Percentiles rank a stretch among this genome's conserved stretches.
These are phyloP conservation scores for Drosophila orosa DNA, from an alignment of 1,140 invertebrate genomes.

Conservation along the genomic window DNA sequence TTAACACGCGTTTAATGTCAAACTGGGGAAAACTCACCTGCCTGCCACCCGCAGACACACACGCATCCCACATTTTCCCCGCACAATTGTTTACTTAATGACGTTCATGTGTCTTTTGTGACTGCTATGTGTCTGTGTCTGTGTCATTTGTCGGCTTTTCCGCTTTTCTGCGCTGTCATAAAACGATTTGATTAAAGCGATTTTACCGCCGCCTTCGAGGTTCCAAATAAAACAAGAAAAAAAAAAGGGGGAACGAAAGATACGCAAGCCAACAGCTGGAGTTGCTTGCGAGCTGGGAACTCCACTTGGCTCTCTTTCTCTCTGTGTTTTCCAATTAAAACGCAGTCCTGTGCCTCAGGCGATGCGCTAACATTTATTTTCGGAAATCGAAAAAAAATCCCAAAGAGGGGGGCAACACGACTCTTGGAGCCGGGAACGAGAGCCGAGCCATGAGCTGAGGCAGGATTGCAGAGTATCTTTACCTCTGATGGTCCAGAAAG, in stretches of 20 bases:
- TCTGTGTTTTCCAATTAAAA: slow-evolving; percentile 73
- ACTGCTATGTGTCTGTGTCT: slow-evolving; percentile 53
- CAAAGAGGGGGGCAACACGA: slow-evolving; percentile 8
- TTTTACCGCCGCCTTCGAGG: slow-evolving; percentile 54
- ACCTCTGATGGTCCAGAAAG: slow-evolving; percentile 31
- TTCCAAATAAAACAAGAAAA: slow-evolving; percentile 10
- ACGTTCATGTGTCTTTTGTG: slow-evolving; percentile 71
- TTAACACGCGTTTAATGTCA: slow-evolving; percentile 82
- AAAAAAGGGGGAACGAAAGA: background rate
- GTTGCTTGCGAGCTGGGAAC: slow-evolving; percentile 23
- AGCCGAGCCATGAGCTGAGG: slow-evolving; percentile 4
- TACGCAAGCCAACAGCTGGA: slow-evolving; percentile 47
- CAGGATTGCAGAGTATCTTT: background rate
- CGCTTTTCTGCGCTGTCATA: slow-evolving; percentile 68
- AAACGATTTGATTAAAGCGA: slow-evolving; percentile 81
- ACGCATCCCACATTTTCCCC: slow-evolving; percentile 5
- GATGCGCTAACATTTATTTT: slow-evolving; percentile 70
- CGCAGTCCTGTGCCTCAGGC: slow-evolving; percentile 65
- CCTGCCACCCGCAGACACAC: slow-evolving; percentile 55
- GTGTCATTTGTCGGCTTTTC: slow-evolving; percentile 76
- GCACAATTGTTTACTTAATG: slow-evolving; percentile 73
- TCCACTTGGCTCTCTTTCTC: slow-evolving; percentile 25
- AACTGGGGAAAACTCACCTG: slow-evolving; percentile 63
- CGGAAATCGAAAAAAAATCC: slow-evolving; percentile 77
- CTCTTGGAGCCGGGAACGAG: background rate